Percentiles rank a stretch among this genome's conserved stretches.
Conservation (phyloP, 2,113 vertebrate genomes). For the Anguilla japonica region DNA sequence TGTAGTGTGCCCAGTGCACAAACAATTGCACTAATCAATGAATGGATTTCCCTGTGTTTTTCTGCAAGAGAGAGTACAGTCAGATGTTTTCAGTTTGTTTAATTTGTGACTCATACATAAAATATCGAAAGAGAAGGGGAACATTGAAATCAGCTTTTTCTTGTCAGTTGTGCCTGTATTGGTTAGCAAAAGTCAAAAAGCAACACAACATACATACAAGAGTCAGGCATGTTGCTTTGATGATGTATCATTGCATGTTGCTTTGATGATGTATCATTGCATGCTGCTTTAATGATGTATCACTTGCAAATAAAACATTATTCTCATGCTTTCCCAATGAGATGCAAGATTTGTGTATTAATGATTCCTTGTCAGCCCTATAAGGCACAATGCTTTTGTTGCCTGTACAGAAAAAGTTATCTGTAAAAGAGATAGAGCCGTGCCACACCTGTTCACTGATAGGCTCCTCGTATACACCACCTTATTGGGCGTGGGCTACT, state of each 20-base stretch:
- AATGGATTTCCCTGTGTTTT: background rate
- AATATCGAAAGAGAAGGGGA: background rate
- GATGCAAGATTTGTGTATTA: background rate
- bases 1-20: background rate
- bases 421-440: background rate
- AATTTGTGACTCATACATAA: constrained; percentile 5
- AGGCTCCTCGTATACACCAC: constrained; percentile 23
- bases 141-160: background rate
- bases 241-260: too few relatives aligned
- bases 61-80: background rate
- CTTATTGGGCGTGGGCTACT: constrained; percentile 18
- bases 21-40: background rate
- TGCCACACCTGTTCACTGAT: constrained; percentile 15
- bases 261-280: too few relatives aligned
- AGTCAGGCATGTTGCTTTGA: background rate
- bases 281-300: too few relatives aligned
- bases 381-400: background rate
- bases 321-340: background rate
- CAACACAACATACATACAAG: background rate
- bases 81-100: background rate
- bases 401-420: background rate
- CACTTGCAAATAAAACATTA: background rate
- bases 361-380: background rate
- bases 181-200: background rate
- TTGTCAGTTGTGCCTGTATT: background rate